A percentile compares a stretch with the other conserved stretches of the same genome.
These are phyloP conservation scores for Drosophila sucinea DNA, from an alignment of 1,140 invertebrate species.

Conservation along the genomic window DNA sequence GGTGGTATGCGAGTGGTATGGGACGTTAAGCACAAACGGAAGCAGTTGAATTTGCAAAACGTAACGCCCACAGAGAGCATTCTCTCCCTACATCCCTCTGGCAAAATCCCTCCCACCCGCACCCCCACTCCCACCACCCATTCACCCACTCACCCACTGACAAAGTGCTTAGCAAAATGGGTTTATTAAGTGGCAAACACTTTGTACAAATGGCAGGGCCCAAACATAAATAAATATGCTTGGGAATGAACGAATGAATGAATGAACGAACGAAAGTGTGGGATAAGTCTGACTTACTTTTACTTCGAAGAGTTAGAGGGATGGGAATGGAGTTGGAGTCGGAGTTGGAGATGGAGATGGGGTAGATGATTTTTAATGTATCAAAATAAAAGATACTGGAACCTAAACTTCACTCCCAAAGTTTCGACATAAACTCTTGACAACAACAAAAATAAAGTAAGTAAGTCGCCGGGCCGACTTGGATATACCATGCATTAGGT, in stretches of 20 bases:
- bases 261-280: conserved; percentile 6
- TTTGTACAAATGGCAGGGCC: conserved; percentile 67
- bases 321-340: no score
- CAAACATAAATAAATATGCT: conserved; percentile 68
- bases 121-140: not conserved
- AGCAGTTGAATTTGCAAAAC: conserved; percentile 57
- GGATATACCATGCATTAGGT: no score
- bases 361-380: conserved; percentile 10
- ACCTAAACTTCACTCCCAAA: no score
- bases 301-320: no score
- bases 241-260: conserved; percentile 11
- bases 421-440: no score
- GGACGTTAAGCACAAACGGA: conserved; percentile 58
- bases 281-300: conserved; percentile 3
- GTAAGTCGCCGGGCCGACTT: no score
- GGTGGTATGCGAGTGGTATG: not conserved
- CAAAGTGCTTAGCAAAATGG: conserved; percentile 77
- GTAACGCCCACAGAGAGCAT: conserved; percentile 5
- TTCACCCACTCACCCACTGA: conserved; percentile 26
- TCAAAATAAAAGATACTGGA: conserved; percentile 5
- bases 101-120: not conserved
- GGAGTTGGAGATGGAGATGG: no score
- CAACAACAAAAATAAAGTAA: no score
- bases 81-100: not conserved
- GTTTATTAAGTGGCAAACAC: conserved; percentile 79